Conservation (phyloP, 1,140 invertebrate genomes). For the Vanessa atalanta region DNA sequence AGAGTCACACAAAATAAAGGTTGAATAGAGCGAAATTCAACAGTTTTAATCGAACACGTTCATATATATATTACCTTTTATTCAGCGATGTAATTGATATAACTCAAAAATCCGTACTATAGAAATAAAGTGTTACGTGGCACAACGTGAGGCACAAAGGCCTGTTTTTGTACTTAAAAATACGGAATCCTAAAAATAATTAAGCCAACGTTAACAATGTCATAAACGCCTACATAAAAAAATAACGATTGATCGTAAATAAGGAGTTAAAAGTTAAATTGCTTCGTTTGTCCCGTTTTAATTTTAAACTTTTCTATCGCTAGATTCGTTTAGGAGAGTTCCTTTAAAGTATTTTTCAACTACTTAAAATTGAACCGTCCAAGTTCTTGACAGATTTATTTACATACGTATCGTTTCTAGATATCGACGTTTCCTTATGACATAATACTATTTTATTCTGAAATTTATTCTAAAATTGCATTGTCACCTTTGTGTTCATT, state of each 20-base stretch:
- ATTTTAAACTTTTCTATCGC: constrained; percentile 22
- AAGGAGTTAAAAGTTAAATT: constrained; percentile 23
- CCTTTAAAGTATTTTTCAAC: constrained; percentile 1
- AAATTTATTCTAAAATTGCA: no score
- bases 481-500: no score
- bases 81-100: no score
- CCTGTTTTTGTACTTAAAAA: no score
- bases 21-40: no score
- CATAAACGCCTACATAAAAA: constrained; percentile 27
- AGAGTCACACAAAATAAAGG: no score
- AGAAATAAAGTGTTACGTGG: no score
- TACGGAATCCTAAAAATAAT: constrained; percentile 18
- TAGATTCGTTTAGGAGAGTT: not conserved
- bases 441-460: no score
- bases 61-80: no score
- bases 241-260: constrained; percentile 27
- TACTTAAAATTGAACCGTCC: not conserved
- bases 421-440: not conserved
- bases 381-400: not conserved
- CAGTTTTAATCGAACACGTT: no score
- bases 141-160: no score
- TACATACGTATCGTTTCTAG: not conserved
- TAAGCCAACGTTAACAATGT: constrained; percentile 27
- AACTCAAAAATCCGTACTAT: no score
- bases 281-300: constrained; percentile 12